Evolutionary conservation across 2,888 invertebrate genomes (phyloP).

Genomic region (Galerucella pusilla): DNA sequence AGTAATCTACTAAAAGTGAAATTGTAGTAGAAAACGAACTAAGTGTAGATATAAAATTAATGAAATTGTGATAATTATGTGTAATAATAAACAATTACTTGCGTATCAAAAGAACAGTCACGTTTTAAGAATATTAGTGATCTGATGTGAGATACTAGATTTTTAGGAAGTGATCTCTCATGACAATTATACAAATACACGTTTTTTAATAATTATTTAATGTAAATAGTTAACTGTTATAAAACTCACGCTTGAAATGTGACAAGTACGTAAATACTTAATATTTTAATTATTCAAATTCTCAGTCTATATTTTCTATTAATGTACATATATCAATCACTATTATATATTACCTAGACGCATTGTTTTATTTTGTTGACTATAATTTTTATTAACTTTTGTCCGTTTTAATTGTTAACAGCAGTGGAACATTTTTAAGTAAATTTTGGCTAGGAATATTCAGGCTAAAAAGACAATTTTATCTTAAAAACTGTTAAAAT

Average conservation of each 20-base stretch:
- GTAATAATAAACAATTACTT: slow-evolving; percentile 54
- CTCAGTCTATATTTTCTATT: slow-evolving; percentile 40
- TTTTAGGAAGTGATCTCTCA: slow-evolving; percentile 62
- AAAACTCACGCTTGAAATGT: slow-evolving; percentile 31
- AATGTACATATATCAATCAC: slow-evolving; percentile 52
- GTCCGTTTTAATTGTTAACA: slow-evolving; percentile 11
- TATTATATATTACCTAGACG: slow-evolving; percentile 48
- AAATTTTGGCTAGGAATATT: background rate
- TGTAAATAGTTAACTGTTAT: slow-evolving; percentile 39
- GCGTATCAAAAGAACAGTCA: slow-evolving; percentile 47
- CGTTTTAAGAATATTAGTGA: slow-evolving; percentile 53
- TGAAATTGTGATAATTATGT: slow-evolving; percentile 60
- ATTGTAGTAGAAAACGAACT: slow-evolving; percentile 29
- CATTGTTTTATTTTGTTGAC: slow-evolving; percentile 51
- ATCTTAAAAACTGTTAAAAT: background rate
- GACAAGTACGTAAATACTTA: slow-evolving; percentile 48
- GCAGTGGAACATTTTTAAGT: slow-evolving; percentile 9
- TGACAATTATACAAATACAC: slow-evolving; percentile 56
- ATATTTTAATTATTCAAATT: slow-evolving; percentile 47
- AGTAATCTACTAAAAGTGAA: slow-evolving; percentile 80
- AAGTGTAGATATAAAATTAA: slow-evolving; percentile 52
- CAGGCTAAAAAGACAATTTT: background rate
- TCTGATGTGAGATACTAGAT: slow-evolving; percentile 57
- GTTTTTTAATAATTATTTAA: slow-evolving; percentile 48
- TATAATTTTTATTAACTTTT: background rate